A percentile compares a stretch with the other conserved stretches of the same genome.
phyloP scores from a whole-genome alignment of 2,888 invertebrate genomes.

The Diachrysia chrysitis region DNA sequence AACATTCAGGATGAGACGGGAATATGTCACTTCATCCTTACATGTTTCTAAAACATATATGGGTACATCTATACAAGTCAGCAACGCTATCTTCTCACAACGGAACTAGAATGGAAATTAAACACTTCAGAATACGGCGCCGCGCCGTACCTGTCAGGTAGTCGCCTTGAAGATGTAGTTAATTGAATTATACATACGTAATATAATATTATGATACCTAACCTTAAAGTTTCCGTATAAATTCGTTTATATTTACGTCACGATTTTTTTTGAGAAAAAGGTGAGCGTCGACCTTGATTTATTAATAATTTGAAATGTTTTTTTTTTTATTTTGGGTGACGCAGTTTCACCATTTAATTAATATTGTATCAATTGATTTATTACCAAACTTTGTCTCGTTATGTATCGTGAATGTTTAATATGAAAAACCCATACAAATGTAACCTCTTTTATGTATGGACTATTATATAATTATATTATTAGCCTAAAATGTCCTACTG shows the following conservation, averaged over 20 bases:
- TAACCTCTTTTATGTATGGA: too few relatives aligned
- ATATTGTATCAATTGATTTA: too few relatives aligned
- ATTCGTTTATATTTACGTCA: constrained; percentile 35
- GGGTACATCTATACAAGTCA: too few relatives aligned
- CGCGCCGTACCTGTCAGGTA: constrained; percentile 19
- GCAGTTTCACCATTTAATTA: background rate
- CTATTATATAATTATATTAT: too few relatives aligned
- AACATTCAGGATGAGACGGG: too few relatives aligned
- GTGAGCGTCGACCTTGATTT: constrained; percentile 36
- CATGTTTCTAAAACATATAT: too few relatives aligned
- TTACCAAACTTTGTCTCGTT: too few relatives aligned
- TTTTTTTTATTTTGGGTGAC: background rate
- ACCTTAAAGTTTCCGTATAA: constrained; percentile 54
- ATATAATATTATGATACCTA: constrained; percentile 34
- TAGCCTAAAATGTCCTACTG: too few relatives aligned
- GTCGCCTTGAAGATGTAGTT: constrained; percentile 51
- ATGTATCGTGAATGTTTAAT: too few relatives aligned
- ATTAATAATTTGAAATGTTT: constrained; percentile 22
- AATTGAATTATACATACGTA: constrained; percentile 34
- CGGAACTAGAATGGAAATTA: background rate
- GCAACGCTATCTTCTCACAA: too few relatives aligned
- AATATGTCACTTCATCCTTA: too few relatives aligned
- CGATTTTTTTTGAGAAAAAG: constrained; percentile 28
- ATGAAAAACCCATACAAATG: too few relatives aligned
- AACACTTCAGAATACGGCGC: background rate